Evolutionary conservation across 2,888 invertebrate species (phyloP), one percentile per base, ranked within the genome.

Genomic region (Crioceris asparagi): DNA sequence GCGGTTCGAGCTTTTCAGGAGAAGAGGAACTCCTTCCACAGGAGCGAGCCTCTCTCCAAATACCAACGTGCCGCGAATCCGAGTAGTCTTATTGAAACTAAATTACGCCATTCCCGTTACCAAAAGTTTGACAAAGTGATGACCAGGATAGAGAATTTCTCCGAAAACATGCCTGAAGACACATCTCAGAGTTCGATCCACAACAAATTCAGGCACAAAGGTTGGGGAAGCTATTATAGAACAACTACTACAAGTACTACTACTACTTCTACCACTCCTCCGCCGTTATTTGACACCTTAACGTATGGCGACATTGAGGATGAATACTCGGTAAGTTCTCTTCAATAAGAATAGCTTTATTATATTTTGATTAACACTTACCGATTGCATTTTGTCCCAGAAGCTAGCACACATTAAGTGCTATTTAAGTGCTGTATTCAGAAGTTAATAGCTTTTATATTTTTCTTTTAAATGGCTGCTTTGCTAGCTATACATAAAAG

Each of bases 61-160:
- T n/a, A n/a, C n/a, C n/a, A n/a, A n/a, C n/a, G n/a, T n/a, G n/a
- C n/a, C n/a, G n/a, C n/a, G n/a, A n/a, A n/a, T n/a, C n/a, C n/a
- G n/a, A n/a, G n/a, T n/a, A n/a, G n/a, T n/a, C n/a, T n/a, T n/a
- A n/a, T n/a, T n/a, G n/a, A n/a, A n/a, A n/a, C n/a, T n/a, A n/a
- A n/a, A n/a, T n/a, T n/a, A n/a, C n/a, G n/a, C 32, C 44, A 34
- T 6, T 50, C 53, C 26, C 43, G 52, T 30, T 54, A 50, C 36
- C 45, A 53, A n/a, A 52, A 54, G 35, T 50, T 54, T 27, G 50
- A 52, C 29, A 48, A 46, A 29, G 50, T 54, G 16, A 44, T 46
- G 45, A 42, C 43, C 5, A 48, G 50, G 17, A 48, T 54, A 8
- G 47, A 50, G 14, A 43, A 47, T 17, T 32, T 23, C 6, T 37